Evolutionary conservation across 1,140 invertebrate species (phyloP).

Genomic region (Magallana gigas): DNA sequence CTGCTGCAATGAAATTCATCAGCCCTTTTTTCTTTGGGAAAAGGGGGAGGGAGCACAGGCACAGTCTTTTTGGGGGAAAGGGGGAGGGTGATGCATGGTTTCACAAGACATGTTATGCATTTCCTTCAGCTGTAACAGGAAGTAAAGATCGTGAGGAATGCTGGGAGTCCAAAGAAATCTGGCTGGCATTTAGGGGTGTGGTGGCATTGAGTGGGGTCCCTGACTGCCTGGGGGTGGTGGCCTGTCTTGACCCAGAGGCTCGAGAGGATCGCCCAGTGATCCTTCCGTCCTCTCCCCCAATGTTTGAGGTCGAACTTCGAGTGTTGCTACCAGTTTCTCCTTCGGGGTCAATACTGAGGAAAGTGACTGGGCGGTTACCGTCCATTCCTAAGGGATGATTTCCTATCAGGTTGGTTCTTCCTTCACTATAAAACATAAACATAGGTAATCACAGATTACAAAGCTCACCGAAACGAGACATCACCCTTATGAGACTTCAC

Average conservation of each 20-base stretch:
- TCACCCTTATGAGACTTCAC: no score
- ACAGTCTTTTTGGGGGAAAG: no score
- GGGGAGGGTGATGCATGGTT: no score
- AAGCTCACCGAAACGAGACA: no score
- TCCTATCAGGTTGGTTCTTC: constrained; percentile 67
- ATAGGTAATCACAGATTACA: no score
- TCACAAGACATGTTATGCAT: neutral
- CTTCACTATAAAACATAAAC: constrained; percentile 63
- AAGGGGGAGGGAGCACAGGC: no score
- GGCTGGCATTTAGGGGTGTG: constrained; percentile 62
- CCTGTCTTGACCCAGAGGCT: constrained; percentile 49
- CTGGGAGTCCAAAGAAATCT: constrained; percentile 60
- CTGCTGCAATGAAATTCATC: neutral
- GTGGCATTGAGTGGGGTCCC: constrained; percentile 47
- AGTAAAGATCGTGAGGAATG: constrained; percentile 44
- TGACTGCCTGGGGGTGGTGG: constrained; percentile 37
- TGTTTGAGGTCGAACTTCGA: constrained; percentile 56
- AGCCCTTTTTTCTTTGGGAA: no score
- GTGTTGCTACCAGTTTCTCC: constrained; percentile 36
- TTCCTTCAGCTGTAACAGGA: constrained; percentile 21
- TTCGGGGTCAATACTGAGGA: constrained; percentile 57
- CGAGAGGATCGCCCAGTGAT: constrained; percentile 55
- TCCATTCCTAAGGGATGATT: constrained; percentile 52
- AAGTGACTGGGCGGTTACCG: constrained; percentile 61
- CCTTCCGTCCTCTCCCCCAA: constrained; percentile 57